Base-by-base conservation (phyloP, 2,888 invertebrate genomes). In the Tetanocera ferruginea region DNA sequence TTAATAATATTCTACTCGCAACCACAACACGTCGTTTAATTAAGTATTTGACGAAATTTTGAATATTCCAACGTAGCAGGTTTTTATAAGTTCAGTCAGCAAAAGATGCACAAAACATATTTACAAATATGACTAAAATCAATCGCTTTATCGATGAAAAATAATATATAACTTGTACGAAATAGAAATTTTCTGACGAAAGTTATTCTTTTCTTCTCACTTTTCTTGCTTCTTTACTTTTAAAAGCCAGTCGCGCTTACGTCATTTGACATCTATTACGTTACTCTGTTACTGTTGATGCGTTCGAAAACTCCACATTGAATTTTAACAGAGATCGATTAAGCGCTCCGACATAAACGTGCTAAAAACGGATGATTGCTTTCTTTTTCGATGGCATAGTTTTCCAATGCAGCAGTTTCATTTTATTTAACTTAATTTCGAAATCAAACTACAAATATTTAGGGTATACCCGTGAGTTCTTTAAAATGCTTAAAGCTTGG, bases 171-270 rank as follows among this genome's bases (percentile, higher is more conserved):
- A 74, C 28, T 17, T 25, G 11, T 62, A 64, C 28, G 28, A 74
- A 73, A 64, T 62, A 49, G 37, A 74, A 64, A 25, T 49, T 74
- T 62, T 74, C 51, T 64, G 23, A 73, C 25, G 25, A 73, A 73
- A 62, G 62, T 62, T 60, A 37, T 62, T 67, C 43, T 67, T 43
- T 67, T 43, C 43, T 67, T 43, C 67, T 67, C n/a, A 19, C 28
- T 73, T 43, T 62, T n/a, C 25, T 37, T 43, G 43, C 62, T 62
- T 25, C 62, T 49, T 62, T 25, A 49, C 51, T 25, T 70, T 25
- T 17, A 52, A 52, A 70, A 51, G n/a, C 0, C 62, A 28, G n/a
- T 34, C n/a, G 2, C 28, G 17, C 11, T 71, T 71, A 70, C 70
- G 70, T 69, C 37, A 69, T 69, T 69, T 69, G 69, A 69, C 69